These are phyloP conservation scores for Leguminivora glycinivorella DNA, from an alignment of 1,140 invertebrate genomes.

Conservation along the genomic window DNA sequence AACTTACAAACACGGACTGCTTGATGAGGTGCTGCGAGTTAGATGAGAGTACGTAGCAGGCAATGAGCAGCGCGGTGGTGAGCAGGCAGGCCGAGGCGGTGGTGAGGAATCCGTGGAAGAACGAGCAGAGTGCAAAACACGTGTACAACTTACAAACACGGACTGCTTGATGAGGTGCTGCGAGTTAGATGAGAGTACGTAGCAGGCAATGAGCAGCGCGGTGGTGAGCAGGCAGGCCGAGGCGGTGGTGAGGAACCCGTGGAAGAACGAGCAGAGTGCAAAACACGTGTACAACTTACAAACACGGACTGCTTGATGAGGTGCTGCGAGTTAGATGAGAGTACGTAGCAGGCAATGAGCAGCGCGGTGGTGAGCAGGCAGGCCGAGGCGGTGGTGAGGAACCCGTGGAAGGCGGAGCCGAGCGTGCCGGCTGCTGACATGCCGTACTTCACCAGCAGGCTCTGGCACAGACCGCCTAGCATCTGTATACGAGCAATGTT, in stretches of 20 bases:
- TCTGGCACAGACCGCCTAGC: slow-evolving; percentile 87
- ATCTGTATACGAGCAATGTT: slow-evolving; percentile 72
- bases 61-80: slow-evolving; percentile 84
- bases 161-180: slow-evolving; percentile 86
- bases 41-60: slow-evolving; percentile 87
- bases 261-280: slow-evolving; percentile 65
- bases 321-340: slow-evolving; percentile 86
- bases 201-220: slow-evolving; percentile 84
- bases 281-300: slow-evolving; percentile 80
- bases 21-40: slow-evolving; percentile 86
- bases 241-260: slow-evolving; percentile 87
- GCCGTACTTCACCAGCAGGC: slow-evolving; percentile 87
- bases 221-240: slow-evolving; percentile 73
- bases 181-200: slow-evolving; percentile 87
- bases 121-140: not conserved
- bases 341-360: slow-evolving; percentile 85
- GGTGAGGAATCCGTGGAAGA: slow-evolving; percentile 86
- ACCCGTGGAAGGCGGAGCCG: slow-evolving; percentile 86
- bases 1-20: slow-evolving; percentile 89
- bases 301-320: slow-evolving; percentile 88
- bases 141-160: slow-evolving; percentile 84
- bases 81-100: slow-evolving; percentile 70
- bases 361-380: slow-evolving; percentile 86
- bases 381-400: slow-evolving; percentile 86
- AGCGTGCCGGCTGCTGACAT: slow-evolving; percentile 83